phyloP scores from a whole-genome alignment of 1,140 invertebrate species.

The Elysia chlorotica region DNA sequence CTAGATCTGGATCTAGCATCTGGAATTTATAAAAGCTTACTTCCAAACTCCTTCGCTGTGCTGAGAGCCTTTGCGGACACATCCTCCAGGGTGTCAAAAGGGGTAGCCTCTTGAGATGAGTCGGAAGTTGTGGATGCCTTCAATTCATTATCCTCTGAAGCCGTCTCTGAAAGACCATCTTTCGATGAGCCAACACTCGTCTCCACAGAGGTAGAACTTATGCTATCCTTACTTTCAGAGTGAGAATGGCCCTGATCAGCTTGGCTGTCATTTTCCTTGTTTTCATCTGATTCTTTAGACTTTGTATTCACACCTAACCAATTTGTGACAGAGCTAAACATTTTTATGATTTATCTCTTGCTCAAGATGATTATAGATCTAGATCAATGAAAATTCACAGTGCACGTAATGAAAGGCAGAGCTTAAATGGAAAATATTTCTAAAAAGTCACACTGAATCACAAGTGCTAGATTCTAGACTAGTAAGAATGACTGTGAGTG shows the following conservation, averaged over 20 bases:
- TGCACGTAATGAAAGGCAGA: too few relatives aligned
- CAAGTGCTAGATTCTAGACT: too few relatives aligned
- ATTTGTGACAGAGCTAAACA: slow-evolving; percentile 54
- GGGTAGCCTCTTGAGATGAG: slow-evolving; percentile 22
- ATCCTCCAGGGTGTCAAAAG: slow-evolving; percentile 58
- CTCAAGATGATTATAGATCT: neutral
- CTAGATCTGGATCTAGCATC: too few relatives aligned
- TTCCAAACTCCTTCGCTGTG: slow-evolving; percentile 85
- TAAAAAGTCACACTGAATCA: neutral
- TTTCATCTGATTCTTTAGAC: slow-evolving; percentile 34
- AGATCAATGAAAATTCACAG: too few relatives aligned
- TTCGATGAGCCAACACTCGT: slow-evolving; percentile 26
- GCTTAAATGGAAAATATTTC: too few relatives aligned
- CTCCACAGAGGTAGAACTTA: slow-evolving; percentile 28
- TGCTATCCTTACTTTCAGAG: slow-evolving; percentile 27
- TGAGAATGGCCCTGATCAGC: slow-evolving; percentile 21
- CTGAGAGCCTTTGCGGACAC: slow-evolving; percentile 90
- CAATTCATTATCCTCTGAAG: slow-evolving; percentile 24
- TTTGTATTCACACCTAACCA: slow-evolving; percentile 51
- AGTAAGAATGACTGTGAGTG: too few relatives aligned
- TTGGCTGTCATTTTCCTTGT: slow-evolving; percentile 34
- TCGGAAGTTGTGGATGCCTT: slow-evolving; percentile 22
- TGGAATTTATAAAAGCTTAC: too few relatives aligned
- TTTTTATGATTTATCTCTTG: slow-evolving; percentile 21
- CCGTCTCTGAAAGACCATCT: slow-evolving; percentile 24